Evolutionary conservation across 1,140 invertebrate genomes (phyloP).

Genomic region (Littorina saxatilis): DNA sequence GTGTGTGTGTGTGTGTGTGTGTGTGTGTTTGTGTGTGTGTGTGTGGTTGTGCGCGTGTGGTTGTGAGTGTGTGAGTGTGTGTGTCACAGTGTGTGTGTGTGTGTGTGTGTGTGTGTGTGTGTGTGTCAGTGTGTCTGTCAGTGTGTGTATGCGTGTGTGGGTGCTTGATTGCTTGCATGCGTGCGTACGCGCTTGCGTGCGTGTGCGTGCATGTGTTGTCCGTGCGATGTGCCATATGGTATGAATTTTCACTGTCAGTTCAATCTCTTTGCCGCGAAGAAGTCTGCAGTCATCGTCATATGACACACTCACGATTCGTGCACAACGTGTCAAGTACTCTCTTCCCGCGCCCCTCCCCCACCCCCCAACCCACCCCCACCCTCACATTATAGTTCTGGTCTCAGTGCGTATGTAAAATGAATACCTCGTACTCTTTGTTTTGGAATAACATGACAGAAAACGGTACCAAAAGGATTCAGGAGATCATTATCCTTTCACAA

Average conservation of each 20-base stretch:
- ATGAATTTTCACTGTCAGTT: background rate
- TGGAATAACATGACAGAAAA: too few species aligned
- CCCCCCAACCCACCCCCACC: background rate
- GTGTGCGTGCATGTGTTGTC: constrained; percentile 13
- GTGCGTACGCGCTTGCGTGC: constrained; percentile 5
- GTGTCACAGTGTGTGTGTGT: background rate
- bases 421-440: too few species aligned
- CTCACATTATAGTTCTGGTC: too few species aligned
- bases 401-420: too few species aligned
- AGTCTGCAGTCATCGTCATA: background rate
- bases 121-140: background rate
- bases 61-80: background rate
- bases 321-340: background rate
- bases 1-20: constrained; percentile 6
- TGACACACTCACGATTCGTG: background rate
- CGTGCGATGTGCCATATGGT: background rate
- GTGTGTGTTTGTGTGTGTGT: constrained; percentile 9
- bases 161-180: background rate
- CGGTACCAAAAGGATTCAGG: too few species aligned
- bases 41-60: background rate
- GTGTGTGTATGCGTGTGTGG: constrained; percentile 9
- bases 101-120: constrained; percentile 5
- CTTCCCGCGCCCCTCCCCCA: background rate
- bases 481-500: too few species aligned
- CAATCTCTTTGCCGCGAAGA: background rate